Conservation (phyloP, 2,797 vertebrate genomes). For the Parauchenoglanis punctatus region DNA sequence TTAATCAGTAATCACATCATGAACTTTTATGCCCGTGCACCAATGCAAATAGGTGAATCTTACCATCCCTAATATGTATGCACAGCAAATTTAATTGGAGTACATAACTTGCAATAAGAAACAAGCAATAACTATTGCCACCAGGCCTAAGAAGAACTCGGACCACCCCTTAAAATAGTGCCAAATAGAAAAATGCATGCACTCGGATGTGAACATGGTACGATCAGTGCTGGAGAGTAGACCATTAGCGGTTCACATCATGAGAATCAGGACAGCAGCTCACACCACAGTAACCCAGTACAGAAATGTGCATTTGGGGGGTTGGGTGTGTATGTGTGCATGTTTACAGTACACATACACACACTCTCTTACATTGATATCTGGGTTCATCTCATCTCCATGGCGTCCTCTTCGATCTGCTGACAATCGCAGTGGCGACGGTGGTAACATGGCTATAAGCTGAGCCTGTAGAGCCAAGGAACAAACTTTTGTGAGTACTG, state of each 20-base stretch:
- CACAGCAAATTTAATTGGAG: not conserved
- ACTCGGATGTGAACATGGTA: not conserved
- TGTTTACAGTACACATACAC: not conserved
- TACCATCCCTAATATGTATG: no score
- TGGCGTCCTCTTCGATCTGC: constrained; percentile 76
- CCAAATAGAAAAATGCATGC: not conserved
- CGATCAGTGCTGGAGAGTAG: not conserved
- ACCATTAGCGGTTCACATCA: not conserved
- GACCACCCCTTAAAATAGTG: not conserved
- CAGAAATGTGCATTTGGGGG: not conserved
- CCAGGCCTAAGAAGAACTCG: not conserved
- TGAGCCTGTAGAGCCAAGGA: constrained; percentile 67
- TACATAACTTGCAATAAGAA: not conserved
- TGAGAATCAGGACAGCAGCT: not conserved
- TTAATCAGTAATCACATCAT: no score
- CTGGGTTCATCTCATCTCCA: constrained; percentile 77
- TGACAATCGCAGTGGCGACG: constrained; percentile 80
- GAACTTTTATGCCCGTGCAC: no score
- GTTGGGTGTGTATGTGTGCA: not conserved
- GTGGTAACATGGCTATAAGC: constrained; percentile 70
- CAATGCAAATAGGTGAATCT: no score
- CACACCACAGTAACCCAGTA: constrained; percentile 12
- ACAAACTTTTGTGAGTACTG: not conserved
- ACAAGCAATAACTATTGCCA: not conserved
- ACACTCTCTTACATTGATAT: constrained; percentile 70